Evolutionary conservation across 2,888 invertebrate genomes (phyloP).

Genomic region (Drosophila acutilabella): DNA sequence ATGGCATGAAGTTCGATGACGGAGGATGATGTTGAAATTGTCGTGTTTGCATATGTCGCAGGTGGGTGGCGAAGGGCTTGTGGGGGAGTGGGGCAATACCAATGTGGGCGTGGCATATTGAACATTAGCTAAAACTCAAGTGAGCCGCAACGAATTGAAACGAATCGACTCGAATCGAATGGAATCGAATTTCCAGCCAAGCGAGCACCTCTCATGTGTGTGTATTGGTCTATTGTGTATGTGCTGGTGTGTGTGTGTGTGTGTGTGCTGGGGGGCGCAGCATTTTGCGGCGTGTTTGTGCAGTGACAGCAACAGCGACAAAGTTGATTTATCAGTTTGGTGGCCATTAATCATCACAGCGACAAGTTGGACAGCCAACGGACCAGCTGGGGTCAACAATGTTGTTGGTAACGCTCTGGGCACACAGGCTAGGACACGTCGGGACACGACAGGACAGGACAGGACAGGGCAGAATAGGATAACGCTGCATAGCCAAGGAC

Average conservation of each 20-base stretch:
- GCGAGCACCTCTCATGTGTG: slow-evolving; percentile 11
- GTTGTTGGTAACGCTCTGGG: slow-evolving; percentile 48
- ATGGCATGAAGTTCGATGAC: slow-evolving; percentile 48
- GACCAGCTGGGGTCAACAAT: slow-evolving; percentile 79
- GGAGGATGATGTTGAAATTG: slow-evolving; percentile 59
- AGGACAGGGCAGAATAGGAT: slow-evolving; percentile 5
- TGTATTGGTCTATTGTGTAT: slow-evolving; percentile 2
- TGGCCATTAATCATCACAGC: slow-evolving; percentile 82
- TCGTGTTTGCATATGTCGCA: slow-evolving; percentile 74
- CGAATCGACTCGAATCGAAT: slow-evolving; percentile 56
- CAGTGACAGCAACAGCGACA: slow-evolving; percentile 79
- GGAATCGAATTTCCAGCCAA: slow-evolving; percentile 59
- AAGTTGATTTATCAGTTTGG: slow-evolving; percentile 83
- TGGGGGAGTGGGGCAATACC: slow-evolving; percentile 8
- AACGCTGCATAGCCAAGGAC: slow-evolving; percentile 13
- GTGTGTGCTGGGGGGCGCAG: slow-evolving; percentile 53
- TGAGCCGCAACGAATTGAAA: slow-evolving; percentile 76
- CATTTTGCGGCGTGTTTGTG: slow-evolving; percentile 76
- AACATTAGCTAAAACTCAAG: slow-evolving; percentile 79
- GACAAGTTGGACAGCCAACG: slow-evolving; percentile 82
- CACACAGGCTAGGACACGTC: slow-evolving; percentile 5
- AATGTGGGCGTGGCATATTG: slow-evolving; percentile 70
- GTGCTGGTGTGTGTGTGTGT: slow-evolving; percentile 17
- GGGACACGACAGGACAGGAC: slow-evolving; percentile 1
- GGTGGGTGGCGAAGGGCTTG: slow-evolving; percentile 2